A percentile compares a stretch with the other conserved stretches of the same genome.
Conservation (phyloP, 2,888 invertebrate species). For the Xylota segnis region DNA sequence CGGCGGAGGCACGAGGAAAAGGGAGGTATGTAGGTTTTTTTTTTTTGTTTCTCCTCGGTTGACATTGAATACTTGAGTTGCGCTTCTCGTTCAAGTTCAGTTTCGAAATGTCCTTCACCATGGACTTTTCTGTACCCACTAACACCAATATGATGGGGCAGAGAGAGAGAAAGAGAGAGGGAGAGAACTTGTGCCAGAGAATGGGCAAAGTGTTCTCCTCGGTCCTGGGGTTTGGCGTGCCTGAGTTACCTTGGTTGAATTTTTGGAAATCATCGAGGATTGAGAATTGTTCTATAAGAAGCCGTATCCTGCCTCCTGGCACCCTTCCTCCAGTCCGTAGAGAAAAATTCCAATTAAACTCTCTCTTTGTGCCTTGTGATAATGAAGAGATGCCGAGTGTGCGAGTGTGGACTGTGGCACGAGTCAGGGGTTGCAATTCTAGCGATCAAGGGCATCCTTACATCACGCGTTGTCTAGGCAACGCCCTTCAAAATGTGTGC, state of each 20-base stretch:
- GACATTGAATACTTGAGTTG: slow-evolving; percentile 75
- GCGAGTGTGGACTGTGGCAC: neutral
- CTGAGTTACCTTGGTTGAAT: slow-evolving; percentile 45
- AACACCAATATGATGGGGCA: slow-evolving; percentile 14
- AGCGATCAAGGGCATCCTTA: slow-evolving; percentile 69
- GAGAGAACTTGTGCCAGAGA: slow-evolving; percentile 1
- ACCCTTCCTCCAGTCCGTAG: neutral
- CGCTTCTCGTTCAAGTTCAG: slow-evolving; percentile 77
- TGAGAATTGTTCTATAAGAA: slow-evolving; percentile 31
- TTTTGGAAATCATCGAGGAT: slow-evolving; percentile 45
- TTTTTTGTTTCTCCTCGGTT: slow-evolving; percentile 6
- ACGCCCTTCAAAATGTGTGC: slow-evolving; percentile 73
- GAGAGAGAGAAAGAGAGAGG: no score
- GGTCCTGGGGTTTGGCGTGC: slow-evolving; percentile 14
- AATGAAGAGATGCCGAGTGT: neutral
- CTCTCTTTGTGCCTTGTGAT: neutral
- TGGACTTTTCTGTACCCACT: slow-evolving; percentile 62
- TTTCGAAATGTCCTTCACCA: slow-evolving; percentile 76
- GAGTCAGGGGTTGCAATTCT: slow-evolving; percentile 24
- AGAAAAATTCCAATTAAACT: slow-evolving; percentile 11
- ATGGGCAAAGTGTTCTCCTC: slow-evolving; percentile 28
- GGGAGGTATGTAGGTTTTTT: slow-evolving; percentile 10
- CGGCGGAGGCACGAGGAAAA: neutral
- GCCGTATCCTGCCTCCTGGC: neutral
- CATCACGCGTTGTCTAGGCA: slow-evolving; percentile 77